phyloP scores from a whole-genome alignment of 2,888 invertebrate genomes.

The Parnassius glacialis region DNA sequence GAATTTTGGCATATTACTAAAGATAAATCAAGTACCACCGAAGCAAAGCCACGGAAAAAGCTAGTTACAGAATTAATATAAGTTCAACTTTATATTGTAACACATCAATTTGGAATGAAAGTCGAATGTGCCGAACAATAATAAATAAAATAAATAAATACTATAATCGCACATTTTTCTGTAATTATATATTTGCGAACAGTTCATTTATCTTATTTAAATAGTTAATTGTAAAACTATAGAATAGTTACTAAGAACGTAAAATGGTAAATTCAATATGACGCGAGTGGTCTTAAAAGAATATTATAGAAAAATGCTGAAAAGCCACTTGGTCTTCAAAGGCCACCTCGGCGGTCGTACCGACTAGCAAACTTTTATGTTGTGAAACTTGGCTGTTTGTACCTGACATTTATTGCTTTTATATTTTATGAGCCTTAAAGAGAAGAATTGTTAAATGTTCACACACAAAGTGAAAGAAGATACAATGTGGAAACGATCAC shows the following conservation, averaged over 20 bases:
- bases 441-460: constrained; percentile 54
- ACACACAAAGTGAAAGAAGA: constrained; percentile 37
- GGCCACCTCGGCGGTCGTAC: constrained; percentile 44
- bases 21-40: no score
- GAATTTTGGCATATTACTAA: no score
- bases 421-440: constrained; percentile 64
- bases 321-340: constrained; percentile 51
- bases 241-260: background rate
- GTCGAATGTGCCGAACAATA: no score
- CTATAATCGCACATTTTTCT: no score
- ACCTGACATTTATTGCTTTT: constrained; percentile 72
- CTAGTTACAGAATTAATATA: no score
- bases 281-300: constrained; percentile 36
- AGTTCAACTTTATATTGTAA: no score
- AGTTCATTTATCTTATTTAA: no score
- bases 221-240: no score
- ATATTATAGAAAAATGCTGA: constrained; percentile 59
- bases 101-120: no score
- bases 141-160: no score
- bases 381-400: constrained; percentile 70
- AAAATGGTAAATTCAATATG: constrained; percentile 30
- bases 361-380: constrained; percentile 67
- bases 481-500: constrained; percentile 18
- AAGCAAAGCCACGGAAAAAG: no score
- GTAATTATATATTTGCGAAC: no score